phyloP scores from a whole-genome alignment of 2,113 vertebrate species.

The Osmerus mordax region DNA sequence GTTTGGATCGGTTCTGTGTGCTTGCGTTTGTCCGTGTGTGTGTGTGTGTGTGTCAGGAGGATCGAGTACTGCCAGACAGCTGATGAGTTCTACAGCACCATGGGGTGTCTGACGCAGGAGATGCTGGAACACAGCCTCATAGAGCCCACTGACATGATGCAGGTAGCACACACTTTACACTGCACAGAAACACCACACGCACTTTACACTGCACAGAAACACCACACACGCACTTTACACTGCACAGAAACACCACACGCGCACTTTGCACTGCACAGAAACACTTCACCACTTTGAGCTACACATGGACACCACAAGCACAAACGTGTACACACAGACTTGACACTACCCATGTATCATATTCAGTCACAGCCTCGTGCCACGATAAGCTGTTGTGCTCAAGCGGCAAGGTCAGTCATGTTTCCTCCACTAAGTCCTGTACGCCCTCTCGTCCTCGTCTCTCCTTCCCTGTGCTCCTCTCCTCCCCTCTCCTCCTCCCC shows the following conservation, averaged over 20 bases:
- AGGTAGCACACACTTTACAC: conserved; percentile 68
- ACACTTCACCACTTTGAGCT: background rate
- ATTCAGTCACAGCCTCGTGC: no score
- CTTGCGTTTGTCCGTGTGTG: background rate
- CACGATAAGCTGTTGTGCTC: no score
- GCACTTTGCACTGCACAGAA: no score
- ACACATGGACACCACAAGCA: background rate
- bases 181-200: background rate
- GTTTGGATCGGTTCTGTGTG: background rate
- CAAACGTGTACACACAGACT: no score
- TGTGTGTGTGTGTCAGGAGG: background rate
- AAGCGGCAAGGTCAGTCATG: no score
- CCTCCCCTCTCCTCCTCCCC: no score
- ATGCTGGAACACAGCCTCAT: conserved; percentile 92
- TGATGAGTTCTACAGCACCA: conserved; percentile 95
- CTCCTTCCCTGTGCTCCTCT: background rate
- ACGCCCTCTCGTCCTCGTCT: no score
- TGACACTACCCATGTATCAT: no score
- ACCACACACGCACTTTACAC: background rate
- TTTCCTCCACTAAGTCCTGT: no score
- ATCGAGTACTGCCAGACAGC: conserved; percentile 51
- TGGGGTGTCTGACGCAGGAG: conserved; percentile 94
- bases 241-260: no score
- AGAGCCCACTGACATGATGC: conserved; percentile 91
- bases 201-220: background rate